Evolutionary conservation across 2,113 vertebrate species (phyloP).

Genomic region (Pithys albifrons): DNA sequence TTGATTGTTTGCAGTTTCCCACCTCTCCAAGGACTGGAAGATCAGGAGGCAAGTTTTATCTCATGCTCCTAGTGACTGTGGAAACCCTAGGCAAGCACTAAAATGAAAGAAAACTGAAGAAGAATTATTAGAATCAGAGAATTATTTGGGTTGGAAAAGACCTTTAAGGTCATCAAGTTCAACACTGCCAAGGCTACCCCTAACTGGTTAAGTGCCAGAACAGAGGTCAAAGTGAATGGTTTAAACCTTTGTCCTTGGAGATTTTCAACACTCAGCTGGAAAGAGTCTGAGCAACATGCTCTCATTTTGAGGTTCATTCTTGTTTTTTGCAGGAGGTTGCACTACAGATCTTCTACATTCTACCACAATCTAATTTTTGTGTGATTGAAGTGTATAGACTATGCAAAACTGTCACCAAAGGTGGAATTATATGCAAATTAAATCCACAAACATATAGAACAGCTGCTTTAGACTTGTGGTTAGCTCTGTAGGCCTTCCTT

Average conservation of each 20-base stretch:
- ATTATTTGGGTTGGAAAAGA: background rate
- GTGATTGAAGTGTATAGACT: fast-evolving
- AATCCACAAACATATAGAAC: background rate
- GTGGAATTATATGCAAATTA: background rate
- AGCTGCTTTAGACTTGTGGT: background rate
- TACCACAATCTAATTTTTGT: background rate
- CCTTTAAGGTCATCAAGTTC: background rate
- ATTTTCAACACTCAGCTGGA: background rate
- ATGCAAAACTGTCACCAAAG: background rate
- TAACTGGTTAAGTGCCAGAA: background rate
- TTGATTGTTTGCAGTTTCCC: background rate
- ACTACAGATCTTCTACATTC: background rate
- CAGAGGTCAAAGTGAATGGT: background rate
- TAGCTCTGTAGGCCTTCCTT: background rate
- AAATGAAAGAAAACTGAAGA: background rate
- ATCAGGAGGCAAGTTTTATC: background rate
- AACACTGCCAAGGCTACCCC: background rate
- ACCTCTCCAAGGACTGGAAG: background rate
- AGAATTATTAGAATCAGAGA: background rate
- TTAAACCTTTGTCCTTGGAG: background rate
- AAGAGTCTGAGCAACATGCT: background rate
- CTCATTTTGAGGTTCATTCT: background rate
- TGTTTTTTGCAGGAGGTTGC: background rate
- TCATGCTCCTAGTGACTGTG: background rate
- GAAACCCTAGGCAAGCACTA: background rate